Percentiles rank a stretch among this genome's conserved stretches.
Evolutionary conservation across 2,888 invertebrate species (phyloP).

Genomic region (Salpingus planirostris): DNA sequence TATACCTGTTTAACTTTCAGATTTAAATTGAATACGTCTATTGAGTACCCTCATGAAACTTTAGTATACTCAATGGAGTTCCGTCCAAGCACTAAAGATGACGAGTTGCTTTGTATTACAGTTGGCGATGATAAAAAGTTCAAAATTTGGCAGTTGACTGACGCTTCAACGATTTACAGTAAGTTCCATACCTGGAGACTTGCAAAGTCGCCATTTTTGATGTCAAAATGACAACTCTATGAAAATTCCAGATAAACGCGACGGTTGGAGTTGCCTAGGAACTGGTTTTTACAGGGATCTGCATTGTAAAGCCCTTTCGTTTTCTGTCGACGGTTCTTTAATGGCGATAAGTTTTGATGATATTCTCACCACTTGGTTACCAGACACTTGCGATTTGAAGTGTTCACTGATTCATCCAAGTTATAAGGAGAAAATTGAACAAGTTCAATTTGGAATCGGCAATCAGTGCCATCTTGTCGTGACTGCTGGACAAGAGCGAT

Average conservation of each 20-base stretch:
- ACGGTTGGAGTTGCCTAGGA: conserved; percentile 57
- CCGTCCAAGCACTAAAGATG: conserved; percentile 42
- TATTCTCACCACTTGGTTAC: conserved; percentile 60
- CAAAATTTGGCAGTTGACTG: conserved; percentile 59
- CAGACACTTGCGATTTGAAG: conserved; percentile 50
- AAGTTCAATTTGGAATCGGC: conserved; percentile 51
- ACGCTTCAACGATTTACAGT: conserved; percentile 49
- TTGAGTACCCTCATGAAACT: conserved; percentile 63
- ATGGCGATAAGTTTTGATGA: conserved; percentile 60
- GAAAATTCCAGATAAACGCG: conserved; percentile 42
- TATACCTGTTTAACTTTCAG: conserved; percentile 39
- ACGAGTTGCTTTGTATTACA: conserved; percentile 51
- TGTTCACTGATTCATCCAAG: conserved; percentile 45
- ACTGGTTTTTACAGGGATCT: conserved; percentile 54
- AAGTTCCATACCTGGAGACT: no score
- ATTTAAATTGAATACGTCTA: conserved; percentile 59
- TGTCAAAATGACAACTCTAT: not conserved
- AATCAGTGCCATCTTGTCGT: conserved; percentile 51
- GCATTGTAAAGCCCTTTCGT: conserved; percentile 50
- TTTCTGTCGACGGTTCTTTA: conserved; percentile 69
- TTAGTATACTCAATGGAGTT: conserved; percentile 53
- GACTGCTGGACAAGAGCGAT: conserved; percentile 46
- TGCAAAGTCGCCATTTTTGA: conserved; percentile 9
- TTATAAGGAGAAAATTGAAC: conserved; percentile 33
- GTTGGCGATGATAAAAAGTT: conserved; percentile 60